These are phyloP conservation scores for Eufriesea mexicana DNA, from an alignment of 1,140 invertebrate species.

Conservation along the genomic window DNA sequence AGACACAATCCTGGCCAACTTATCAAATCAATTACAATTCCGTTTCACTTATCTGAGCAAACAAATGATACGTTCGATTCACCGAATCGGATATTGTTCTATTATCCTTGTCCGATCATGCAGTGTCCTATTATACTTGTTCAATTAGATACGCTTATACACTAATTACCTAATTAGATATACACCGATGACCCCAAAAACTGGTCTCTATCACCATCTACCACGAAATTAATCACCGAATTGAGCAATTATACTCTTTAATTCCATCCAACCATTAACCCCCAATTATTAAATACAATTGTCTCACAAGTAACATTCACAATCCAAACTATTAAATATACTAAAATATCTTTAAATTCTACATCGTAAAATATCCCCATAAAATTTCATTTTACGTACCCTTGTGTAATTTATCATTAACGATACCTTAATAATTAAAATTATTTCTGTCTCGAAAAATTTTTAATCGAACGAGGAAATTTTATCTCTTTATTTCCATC, in stretches of 20 bases:
- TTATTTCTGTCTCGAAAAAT: too few relatives aligned
- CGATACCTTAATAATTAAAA: too few relatives aligned
- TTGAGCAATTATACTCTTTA: not conserved
- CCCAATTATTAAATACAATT: too few relatives aligned
- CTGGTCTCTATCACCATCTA: not conserved
- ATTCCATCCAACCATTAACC: not conserved
- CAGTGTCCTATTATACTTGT: not conserved
- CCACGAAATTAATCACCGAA: not conserved
- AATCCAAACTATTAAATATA: too few relatives aligned
- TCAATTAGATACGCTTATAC: not conserved
- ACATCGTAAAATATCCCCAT: too few relatives aligned
- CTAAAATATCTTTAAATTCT: too few relatives aligned
- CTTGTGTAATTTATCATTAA: too few relatives aligned
- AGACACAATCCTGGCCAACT: too few relatives aligned
- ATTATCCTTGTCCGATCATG: not conserved
- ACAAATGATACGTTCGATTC: not conserved
- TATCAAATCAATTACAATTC: not conserved
- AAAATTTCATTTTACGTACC: too few relatives aligned
- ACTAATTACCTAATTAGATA: conserved; percentile 7
- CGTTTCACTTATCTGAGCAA: not conserved
- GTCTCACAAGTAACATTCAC: too few relatives aligned
- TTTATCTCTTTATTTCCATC: too few relatives aligned
- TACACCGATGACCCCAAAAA: not conserved
- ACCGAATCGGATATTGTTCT: not conserved
- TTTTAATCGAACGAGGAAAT: too few relatives aligned